phyloP scores from a whole-genome alignment of 2,888 invertebrate species.

The Branchipolynoe longqiensis region DNA sequence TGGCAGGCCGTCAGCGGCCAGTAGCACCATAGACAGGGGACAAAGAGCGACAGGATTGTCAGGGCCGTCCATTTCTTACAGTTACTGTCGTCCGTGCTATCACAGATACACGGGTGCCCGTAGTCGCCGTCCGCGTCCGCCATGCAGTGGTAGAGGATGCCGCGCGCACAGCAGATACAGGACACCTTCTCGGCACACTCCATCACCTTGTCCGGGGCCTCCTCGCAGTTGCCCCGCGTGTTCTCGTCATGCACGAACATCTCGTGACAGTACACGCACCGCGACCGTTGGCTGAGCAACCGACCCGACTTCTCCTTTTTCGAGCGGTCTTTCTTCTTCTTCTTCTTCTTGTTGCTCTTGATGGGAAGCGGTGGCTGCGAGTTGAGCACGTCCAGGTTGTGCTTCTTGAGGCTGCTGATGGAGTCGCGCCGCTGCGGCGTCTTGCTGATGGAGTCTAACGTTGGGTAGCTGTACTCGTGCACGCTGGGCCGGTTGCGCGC shows the following conservation, averaged over 20 bases:
- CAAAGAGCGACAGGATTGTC: conserved; percentile 91
- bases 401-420: conserved; percentile 72
- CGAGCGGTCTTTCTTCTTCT: conserved; percentile 70
- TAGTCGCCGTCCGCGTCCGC: conserved; percentile 92
- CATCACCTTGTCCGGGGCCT: conserved; percentile 91
- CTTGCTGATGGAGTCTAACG: conserved; percentile 79
- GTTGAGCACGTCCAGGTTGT: conserved; percentile 77
- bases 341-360: conserved; percentile 73
- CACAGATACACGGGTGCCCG: conserved; percentile 90
- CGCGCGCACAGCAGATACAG: conserved; percentile 93
- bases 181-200: conserved; percentile 89
- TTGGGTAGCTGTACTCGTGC: conserved; percentile 94
- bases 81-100: conserved; percentile 80
- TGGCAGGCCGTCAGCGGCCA: conserved; percentile 92
- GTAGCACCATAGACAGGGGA: conserved; percentile 97
- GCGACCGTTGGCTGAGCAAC: conserved; percentile 72
- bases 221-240: conserved; percentile 87
- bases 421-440: conserved; percentile 72
- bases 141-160: conserved; percentile 96
- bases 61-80: conserved; percentile 92
- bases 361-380: conserved; percentile 82
- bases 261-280: conserved; percentile 83
- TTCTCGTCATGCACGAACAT: conserved; percentile 91
- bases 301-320: conserved; percentile 64
- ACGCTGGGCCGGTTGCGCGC: conserved; percentile 84